Percentiles rank a stretch among this genome's conserved stretches.
Conservation (phyloP, 2,888 invertebrate species). For the Eledone cirrhosa region DNA sequence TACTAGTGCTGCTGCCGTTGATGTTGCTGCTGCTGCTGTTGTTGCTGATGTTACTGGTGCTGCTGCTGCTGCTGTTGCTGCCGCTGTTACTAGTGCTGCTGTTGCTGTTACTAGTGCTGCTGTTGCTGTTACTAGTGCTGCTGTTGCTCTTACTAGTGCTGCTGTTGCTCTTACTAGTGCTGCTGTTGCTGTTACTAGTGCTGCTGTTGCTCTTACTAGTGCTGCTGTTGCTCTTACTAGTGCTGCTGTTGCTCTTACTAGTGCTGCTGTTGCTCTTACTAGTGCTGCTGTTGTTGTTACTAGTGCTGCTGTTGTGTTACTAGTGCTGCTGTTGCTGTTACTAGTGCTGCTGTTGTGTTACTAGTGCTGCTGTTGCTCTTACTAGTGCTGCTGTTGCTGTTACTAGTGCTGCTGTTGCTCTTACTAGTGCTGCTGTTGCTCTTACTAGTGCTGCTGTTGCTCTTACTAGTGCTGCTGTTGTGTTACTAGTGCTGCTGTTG, state of each 20-base stretch:
- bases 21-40: slow-evolving; percentile 5
- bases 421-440: slow-evolving; percentile 3
- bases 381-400: slow-evolving; percentile 7
- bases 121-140: background rate
- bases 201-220: background rate
- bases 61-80: no score
- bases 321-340: slow-evolving; percentile 8
- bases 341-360: no score
- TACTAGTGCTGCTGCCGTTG: background rate
- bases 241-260: background rate
- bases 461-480: no score
- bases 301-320: no score
- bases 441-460: background rate
- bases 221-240: background rate
- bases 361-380: no score
- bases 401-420: background rate
- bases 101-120: slow-evolving; percentile 1
- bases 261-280: no score
- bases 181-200: background rate
- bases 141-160: background rate
- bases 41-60: no score
- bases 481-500: no score
- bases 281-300: no score
- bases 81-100: background rate
- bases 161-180: slow-evolving; percentile 8